Base-by-base conservation (phyloP, 2,888 invertebrate species). In the Unio pictorum region DNA sequence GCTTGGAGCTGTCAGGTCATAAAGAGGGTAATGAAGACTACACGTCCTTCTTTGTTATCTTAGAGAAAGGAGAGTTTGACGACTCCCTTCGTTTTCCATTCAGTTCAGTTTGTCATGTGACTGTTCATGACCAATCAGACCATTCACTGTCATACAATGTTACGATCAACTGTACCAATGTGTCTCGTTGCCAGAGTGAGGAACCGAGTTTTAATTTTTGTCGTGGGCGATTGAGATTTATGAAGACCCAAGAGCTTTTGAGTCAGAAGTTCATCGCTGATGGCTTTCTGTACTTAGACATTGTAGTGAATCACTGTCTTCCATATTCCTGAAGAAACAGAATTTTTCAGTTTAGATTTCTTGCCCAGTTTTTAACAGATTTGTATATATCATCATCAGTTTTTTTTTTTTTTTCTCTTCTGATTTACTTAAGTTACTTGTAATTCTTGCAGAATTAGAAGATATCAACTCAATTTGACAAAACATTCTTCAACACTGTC, bases 61-160 rank as follows among this genome's bases (percentile, higher is more conserved):
- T 83, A 5, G 79, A 81, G 69, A 75, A 77, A 18, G 85, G 85
- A 1, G 72, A 80, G 60, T 83, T 80, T 69, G 85, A 85, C 58
- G 74, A 81, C 6, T 71, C 80, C 3, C 66, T 85, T 8, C 66
- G 71, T 6, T 85, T 83, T 57, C 85, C 85, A 17, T 75, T 83
- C 64, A 76, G 75, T 58, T 67, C 73, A 17, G 54, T 20, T 3
- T 73, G 71, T 55, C 34, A 67, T 45, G 67, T 65, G 17, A 64
- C 34, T 15, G 71, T 71, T 58, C 62, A 68, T 30, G 64, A 56
- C 28, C 34, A 63, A 55, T 20, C 18, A 3, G 26, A 8, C n/a
- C 45, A 69, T 18, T 55, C 65, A 58, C 17, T 11, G 28, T 58
- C 55, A 57, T 66, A 65, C 28, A 56, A 34, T 26, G 66, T 55